Evolutionary conservation across 2,797 vertebrate species (phyloP), one percentile per base, ranked within the genome.

Genomic region (Micropoecilia bifurca): DNA sequence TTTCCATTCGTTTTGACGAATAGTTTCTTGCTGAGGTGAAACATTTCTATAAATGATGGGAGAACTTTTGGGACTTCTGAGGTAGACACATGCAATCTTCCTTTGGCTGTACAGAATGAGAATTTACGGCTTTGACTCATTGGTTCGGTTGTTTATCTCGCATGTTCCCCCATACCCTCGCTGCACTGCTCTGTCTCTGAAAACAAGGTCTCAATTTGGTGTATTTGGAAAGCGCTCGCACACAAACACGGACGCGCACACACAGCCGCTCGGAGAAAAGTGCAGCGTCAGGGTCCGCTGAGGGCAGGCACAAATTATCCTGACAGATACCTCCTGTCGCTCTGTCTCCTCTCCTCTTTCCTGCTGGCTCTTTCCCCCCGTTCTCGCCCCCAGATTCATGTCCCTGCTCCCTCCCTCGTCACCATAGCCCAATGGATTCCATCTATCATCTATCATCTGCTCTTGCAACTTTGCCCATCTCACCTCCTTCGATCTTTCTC

Each of bases 261-360:
- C 83, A 85, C 79, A 80, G 72, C 76, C 75, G 81, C 82, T 87
- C 18, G 63, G 83, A 79, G 82, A 90, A 90, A 95, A 95, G 85
- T 93, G 93, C 95, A 90, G 92, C 78, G 94, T 95, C 95, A 95
- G 94, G 93, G 89, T 93, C 91, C 74, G 80, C 63, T 83, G 90
- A 91, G 92, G 93, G 88, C 88, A 82, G 77, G 87, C 87, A 92
- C 92, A 94, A 95, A 95, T 94, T 92, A 93, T 94, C 89, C 88
- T 93, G 93, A 94, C 88, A 90, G 90, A 89, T 87, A 81, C 88
- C 87, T 89, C 89, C 81, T 85, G 81, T 82, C 71, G 78, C 79
- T 77, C 59, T 43, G 74, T 46, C 72, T 75, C 74, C 76, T 82
- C 79, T 88, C 80, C 81, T 87, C 80, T 84, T 84, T 83, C 88